Evolutionary conservation across 1,140 invertebrate genomes (phyloP), one percentile per base, ranked within the genome.

Genomic region (Panonychus citri): DNA sequence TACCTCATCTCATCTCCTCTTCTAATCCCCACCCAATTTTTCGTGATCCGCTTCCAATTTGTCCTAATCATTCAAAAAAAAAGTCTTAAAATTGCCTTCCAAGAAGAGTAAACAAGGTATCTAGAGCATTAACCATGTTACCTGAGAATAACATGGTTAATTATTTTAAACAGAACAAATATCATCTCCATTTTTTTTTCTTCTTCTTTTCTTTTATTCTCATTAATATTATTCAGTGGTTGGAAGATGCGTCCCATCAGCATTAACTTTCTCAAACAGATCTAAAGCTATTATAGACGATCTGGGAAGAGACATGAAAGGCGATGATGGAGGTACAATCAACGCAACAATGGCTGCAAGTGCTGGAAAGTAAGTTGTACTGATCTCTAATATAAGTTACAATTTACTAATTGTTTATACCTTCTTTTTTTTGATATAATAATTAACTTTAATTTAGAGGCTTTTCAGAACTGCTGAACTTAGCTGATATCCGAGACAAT

Each of bases 401-500:
- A n/a, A 46, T 21, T 46, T 46, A 46, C 19, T 46, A n/a, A 24
- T 46, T 46, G 19, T 46, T 40, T 10, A 46, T 46, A 10, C 7
- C 8, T 46, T 46, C 3, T 21, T 46, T 24, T 24, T 24, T 46
- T 19, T 10, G 10, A 17, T 7, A 3, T 40, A 40, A 13, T 3
- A 3, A 17, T 7, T 3, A 3, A 17, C 7, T 40, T 7, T 7
- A 13, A 40, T 17, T 17, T n/a, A 46, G 43, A 19, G 43, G 43
- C 15, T 24, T 46, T 46, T 46, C 43, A 1, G 19, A 46, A 7
- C 13, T 46, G 43, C 17, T 46, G 2, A 46, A 46, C 19, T 19
- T 57, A 55, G 61, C 25, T 52, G 64, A 57, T 62, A 64, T 77
- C 60, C 76, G 74, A 4, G 73, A 79, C 53, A 76, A 80, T 62